Conservation (phyloP, 2,888 invertebrate species). For the Cactoblastis cactorum region DNA sequence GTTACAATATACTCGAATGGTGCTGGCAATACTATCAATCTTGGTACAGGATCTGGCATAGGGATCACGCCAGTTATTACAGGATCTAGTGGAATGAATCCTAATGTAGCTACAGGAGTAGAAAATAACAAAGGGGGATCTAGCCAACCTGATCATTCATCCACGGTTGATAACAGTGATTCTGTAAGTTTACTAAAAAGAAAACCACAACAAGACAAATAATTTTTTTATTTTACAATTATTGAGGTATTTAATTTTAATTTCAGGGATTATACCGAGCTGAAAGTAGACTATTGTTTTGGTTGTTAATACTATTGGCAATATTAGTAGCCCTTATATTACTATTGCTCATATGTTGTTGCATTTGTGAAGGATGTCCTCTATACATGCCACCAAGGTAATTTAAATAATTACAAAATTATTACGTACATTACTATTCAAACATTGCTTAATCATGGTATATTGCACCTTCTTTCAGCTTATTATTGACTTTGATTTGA, state of each 20-base stretch:
- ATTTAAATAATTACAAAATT: constrained; percentile 22
- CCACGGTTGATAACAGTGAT: constrained; percentile 46
- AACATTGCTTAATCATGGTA: background rate
- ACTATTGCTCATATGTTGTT: constrained; percentile 87
- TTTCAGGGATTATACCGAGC: constrained; percentile 85
- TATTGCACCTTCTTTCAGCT: background rate
- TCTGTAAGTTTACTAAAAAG: constrained; percentile 43
- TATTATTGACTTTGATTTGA: constrained; percentile 6
- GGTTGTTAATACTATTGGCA: constrained; percentile 88
- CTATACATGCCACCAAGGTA: constrained; percentile 87
- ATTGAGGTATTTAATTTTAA: constrained; percentile 23
- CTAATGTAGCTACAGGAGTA: background rate
- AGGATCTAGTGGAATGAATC: constrained; percentile 1
- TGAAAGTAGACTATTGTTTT: constrained; percentile 85
- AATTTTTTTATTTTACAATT: background rate
- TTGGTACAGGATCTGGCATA: constrained; percentile 21
- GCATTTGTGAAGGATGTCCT: constrained; percentile 92
- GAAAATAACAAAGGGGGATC: constrained; percentile 2
- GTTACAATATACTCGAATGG: constrained; percentile 64
- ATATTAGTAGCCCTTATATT: constrained; percentile 86
- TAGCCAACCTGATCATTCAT: constrained; percentile 39
- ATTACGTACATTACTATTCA: background rate
- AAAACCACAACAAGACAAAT: background rate
- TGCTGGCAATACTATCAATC: constrained; percentile 33
- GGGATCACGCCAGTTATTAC: constrained; percentile 15